Base-by-base conservation (phyloP, 2,888 invertebrate genomes). In the Horisme vitalbata region DNA sequence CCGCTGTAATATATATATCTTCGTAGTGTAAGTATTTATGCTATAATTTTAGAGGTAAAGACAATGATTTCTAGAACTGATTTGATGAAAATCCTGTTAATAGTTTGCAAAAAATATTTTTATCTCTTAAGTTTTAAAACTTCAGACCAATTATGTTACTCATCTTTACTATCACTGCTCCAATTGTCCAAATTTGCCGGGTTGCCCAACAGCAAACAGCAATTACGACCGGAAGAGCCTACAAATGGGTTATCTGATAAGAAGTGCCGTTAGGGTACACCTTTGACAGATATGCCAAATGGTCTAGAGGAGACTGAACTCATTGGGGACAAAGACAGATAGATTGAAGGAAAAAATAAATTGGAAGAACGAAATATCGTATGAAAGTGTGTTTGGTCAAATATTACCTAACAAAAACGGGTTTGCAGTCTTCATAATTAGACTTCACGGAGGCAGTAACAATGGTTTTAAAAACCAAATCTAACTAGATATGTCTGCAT, bases 111-210 rank as follows among this genome's bases (percentile, higher is more conserved):
- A n/a, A n/a, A n/a, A n/a, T n/a, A n/a, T n/a, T n/a, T n/a, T n/a
- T n/a, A n/a, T n/a, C n/a, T n/a, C n/a, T n/a, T n/a, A n/a, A n/a
- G n/a, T n/a, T n/a, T n/a, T n/a, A n/a, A n/a, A n/a, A n/a, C n/a
- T n/a, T n/a, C n/a, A n/a, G n/a, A n/a, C n/a, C n/a, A n/a, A n/a
- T n/a, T n/a, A n/a, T n/a, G n/a, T 69, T 71, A 75, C 64, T 75
- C 75, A 75, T 75, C 68, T 71, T 55, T 14, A 45, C 61, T 71
- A 75, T 77, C 75, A 63, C 34, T 52, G 64, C 60, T 63, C 68
- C 67, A 66, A 66, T 75, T 71, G 69, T 71, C 79, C 78, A 71
- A 77, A 75, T 73, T 72, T 68, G 68, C 72, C 71, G 72, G 68
- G 73, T 71, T 58, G 55, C 56, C 48, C 21, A 55, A 57, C 46